phyloP scores from a whole-genome alignment of 1,140 invertebrate species.

The Argopecten irradians region DNA sequence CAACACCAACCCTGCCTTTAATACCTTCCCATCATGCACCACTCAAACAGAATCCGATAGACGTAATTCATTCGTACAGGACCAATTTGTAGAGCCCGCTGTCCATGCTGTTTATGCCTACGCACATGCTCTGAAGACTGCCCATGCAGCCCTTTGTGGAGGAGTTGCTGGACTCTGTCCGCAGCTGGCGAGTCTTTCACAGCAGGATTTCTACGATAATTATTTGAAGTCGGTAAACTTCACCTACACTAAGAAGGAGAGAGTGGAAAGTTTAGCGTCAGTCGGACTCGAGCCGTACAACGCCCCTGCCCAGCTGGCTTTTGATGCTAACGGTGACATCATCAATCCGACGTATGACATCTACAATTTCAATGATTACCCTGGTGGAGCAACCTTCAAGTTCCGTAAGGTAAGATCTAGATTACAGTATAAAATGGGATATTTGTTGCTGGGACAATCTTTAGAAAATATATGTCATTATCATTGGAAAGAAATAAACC shows the following conservation, averaged over 20 bases:
- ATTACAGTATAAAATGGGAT: neutral
- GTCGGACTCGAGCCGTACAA: constrained; percentile 72
- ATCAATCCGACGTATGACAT: constrained; percentile 65
- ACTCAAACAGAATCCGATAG: constrained; percentile 48
- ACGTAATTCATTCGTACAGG: constrained; percentile 64
- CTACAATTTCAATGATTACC: constrained; percentile 71
- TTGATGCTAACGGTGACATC: constrained; percentile 71
- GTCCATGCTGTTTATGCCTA: constrained; percentile 77
- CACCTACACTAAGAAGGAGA: constrained; percentile 66
- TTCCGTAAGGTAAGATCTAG: constrained; percentile 64
- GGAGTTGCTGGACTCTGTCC: constrained; percentile 69
- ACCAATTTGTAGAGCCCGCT: constrained; percentile 74
- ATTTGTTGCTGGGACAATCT: neutral
- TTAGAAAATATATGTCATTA: too few species aligned
- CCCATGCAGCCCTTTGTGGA: constrained; percentile 72
- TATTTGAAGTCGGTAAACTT: constrained; percentile 76
- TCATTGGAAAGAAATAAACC: too few species aligned
- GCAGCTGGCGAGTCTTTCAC: constrained; percentile 65
- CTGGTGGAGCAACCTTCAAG: constrained; percentile 51
- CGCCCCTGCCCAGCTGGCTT: constrained; percentile 71
- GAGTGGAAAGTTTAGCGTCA: constrained; percentile 73
- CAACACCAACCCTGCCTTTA: constrained; percentile 40
- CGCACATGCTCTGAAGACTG: constrained; percentile 74
- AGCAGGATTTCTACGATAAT: constrained; percentile 71
- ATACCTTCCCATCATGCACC: constrained; percentile 34